Percentiles rank a stretch among this genome's conserved stretches.
phyloP scores from a whole-genome alignment of 2,797 vertebrate genomes.

The Cyprinodon diabolis region DNA sequence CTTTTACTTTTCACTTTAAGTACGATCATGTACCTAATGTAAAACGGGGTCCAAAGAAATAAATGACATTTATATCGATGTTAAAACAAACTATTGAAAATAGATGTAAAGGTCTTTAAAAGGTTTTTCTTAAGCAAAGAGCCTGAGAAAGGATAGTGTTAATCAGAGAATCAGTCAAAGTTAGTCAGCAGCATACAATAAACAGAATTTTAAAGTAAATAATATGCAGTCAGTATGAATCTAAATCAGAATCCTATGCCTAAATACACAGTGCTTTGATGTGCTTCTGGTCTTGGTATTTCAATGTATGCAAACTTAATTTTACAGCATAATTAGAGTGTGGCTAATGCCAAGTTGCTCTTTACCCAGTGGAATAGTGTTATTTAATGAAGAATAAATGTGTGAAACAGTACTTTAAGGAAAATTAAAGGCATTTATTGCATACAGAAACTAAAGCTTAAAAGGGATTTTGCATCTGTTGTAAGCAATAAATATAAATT shows the following conservation, averaged over 20 bases:
- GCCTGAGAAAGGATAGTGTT: background rate
- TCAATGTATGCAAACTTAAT: background rate
- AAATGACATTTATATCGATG: background rate
- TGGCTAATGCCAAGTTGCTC: background rate
- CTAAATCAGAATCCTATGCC: background rate
- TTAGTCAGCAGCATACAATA: background rate
- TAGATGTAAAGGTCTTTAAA: background rate
- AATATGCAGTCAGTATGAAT: background rate
- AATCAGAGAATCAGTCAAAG: background rate
- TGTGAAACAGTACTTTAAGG: slow-evolving; percentile 14
- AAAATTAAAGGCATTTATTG: slow-evolving; percentile 37
- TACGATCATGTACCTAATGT: slow-evolving; percentile 19
- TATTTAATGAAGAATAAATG: slow-evolving; percentile 11
- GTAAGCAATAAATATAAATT: slow-evolving; percentile 60
- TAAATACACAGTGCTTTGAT: background rate
- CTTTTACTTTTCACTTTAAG: background rate
- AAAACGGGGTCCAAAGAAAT: background rate
- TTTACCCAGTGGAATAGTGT: background rate
- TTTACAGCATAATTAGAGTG: background rate
- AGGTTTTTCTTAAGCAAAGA: background rate
- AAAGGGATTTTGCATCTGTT: slow-evolving; percentile 33
- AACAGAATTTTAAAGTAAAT: background rate
- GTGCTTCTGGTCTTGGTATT: background rate
- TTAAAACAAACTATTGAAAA: background rate
- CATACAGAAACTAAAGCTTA: slow-evolving; percentile 17